Evolutionary conservation across 2,888 invertebrate species (phyloP), one percentile per base, ranked within the genome.

Genomic region (Dasypogon diadema): DNA sequence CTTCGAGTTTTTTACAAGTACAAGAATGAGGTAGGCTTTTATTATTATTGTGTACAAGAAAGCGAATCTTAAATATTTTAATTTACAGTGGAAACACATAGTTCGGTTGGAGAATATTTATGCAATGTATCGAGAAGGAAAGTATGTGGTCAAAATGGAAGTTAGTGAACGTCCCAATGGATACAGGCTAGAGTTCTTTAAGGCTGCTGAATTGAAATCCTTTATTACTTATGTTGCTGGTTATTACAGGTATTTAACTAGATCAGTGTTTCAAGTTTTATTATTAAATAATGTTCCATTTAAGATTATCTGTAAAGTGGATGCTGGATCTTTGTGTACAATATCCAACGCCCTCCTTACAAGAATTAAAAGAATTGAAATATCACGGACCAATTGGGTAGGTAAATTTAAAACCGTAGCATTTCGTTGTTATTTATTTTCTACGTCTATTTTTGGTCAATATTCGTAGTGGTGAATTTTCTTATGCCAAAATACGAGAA

Each of bases 311-410:
- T 82, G 91, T 92, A 55, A 96, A 95, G 86, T 97, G 96, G 96
- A 96, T 93, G 46, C 94, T 95, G 82, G 95, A 96, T 87, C 88
- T 97, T 77, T 97, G 96, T 82, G 92, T 91, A 83, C 92, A 94
- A 81, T 90, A 94, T 74, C 88, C 90, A 75, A 93, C 95, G 0
- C 96, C 96, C 2, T 93, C 93, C 2, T 86, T 97, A 76, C 89
- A 90, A 81, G 90, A 89, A 81, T 85, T 96, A 18, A 90, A 92
- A 79, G 87, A 88, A 78, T 87, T 92, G 81, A 94, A 93, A 85
- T 95, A 95, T 82, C 97, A 97, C 85, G 97, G 97, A 18, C 96
- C 97, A 70, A 92, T 97, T 72, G 95, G 42, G 42, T 42, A 42
- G n/a, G n/a, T 42, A 10, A 1, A 63, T 37, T 22, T 18, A 63